Evolutionary conservation across 2,797 vertebrate genomes (phyloP), one percentile per base, ranked within the genome.

Genomic region (Apogon hyalosoma): DNA sequence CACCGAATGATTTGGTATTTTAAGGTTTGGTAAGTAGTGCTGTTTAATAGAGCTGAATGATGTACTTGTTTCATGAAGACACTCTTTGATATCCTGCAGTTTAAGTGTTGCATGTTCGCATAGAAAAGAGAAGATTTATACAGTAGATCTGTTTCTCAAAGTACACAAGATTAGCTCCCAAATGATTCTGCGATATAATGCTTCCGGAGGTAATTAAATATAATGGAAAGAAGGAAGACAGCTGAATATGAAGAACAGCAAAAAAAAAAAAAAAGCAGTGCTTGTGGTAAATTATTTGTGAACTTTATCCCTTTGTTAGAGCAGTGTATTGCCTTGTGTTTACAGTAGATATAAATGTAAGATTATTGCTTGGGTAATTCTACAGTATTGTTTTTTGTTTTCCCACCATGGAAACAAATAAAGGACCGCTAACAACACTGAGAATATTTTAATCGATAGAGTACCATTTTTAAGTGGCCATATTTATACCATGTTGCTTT

Each of bases 401-500:
- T 19, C 18, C 10, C 21, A 39, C 4, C 41, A 19, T 64, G 45
- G 43, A 43, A 69, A 63, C 33, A 57, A 33, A 57, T 6, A 40
- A 21, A 64, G 21, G 11, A 6, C 56, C 12, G 48, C 43, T 61
- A 42, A 54, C 31, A 52, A 36, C 53, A 56, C 4, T 51, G 3
- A 18, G 6, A 39, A 59, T 14, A 4, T 58, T 59, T 51, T 39
- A 59, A 75, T 77, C 56, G 61, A 76, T 72, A 60, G 50, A 33
- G 11, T 15, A 63, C 47, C 13, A 38, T 36, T 62, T 79, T 51
- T 45, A 80, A 72, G 45, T 60, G 18, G 43, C 19, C n/a, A 28
- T 54, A 53, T 69, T 66, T 64, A 67, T 70, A 19, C 53, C 5
- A 53, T 21, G 39, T 73, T 59, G 31, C 61, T 63, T 64, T 54